Base-by-base conservation (phyloP, 2,888 invertebrate species). In the Flexamia atlantica region DNA sequence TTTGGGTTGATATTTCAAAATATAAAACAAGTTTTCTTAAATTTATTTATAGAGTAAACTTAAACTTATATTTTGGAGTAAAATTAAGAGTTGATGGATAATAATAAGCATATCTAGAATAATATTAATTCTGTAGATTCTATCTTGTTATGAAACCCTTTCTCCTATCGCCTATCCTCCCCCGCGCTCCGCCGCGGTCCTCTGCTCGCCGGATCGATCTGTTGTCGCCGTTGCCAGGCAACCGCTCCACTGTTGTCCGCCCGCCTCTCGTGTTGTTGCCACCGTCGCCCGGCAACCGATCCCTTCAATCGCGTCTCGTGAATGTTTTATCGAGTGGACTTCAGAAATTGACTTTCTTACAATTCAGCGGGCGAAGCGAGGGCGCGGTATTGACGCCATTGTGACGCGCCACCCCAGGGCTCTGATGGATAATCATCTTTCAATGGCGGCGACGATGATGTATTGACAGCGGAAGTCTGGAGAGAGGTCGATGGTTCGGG, bases 261-360 rank as follows among this genome's bases (percentile, higher is more conserved):
- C 9, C 72, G 7, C 72, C 30, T 30, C 30, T 30, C 28, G 28
- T 64, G 64, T 64, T 76, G 76, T 76, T 76, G 76, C 40, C 28
- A 3, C 42, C 25, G 76, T 76, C n/a, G 42, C 76, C 46, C 14
- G 57, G 79, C 79, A 79, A 79, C 79, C 32, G 25, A 76, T 76
- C 76, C 79, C 57, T 79, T 79, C 79, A 79, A 79, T 79, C 50
- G 36, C 17, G 53, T 10, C 36, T 79, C 79, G 57, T 79, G 32
- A 79, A 79, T 76, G 76, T 28, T 76, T 79, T 79, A 79, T 79
- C 79, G 57, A 50, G 79, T 79, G 53, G 53, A 79, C 79, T 57
- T 9, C 79, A 57, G 32, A 57, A 79, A 79, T 79, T 79, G 79
- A 79, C 79, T 79, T 57, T 50, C 50, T 50, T 79, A 53, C 57